These are phyloP conservation scores for Sycobia sp. DNA, from an alignment of 1,140 invertebrate species.

Conservation along the genomic window DNA sequence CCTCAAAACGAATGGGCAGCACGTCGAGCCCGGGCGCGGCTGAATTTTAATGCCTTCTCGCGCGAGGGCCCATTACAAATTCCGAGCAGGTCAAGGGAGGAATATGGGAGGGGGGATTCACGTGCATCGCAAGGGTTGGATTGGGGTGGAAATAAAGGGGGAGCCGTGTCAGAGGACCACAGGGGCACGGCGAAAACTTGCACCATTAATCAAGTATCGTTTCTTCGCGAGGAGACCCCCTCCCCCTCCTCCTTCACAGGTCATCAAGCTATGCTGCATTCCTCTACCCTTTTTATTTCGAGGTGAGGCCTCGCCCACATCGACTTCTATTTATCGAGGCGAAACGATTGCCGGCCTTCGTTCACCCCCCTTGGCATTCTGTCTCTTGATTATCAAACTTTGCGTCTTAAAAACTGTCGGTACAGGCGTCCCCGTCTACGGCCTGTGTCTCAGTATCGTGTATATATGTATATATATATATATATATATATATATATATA, in stretches of 20 bases:
- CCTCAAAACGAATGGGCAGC: conserved; percentile 18
- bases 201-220: conserved; percentile 53
- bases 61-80: conserved; percentile 53
- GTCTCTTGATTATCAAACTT: conserved; percentile 18
- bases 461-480: no score
- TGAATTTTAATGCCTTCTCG: conserved; percentile 54
- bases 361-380: conserved; percentile 5
- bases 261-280: background rate
- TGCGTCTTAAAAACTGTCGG: conserved; percentile 10
- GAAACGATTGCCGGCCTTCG: no score
- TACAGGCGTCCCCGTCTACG: background rate
- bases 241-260: no score
- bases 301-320: no score
- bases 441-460: no score
- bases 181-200: conserved; percentile 49
- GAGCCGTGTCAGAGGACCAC: no score
- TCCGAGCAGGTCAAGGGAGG: conserved; percentile 45
- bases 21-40: conserved; percentile 39
- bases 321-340: no score
- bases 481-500: no score
- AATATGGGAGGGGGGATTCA: no score
- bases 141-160: conserved; percentile 4
- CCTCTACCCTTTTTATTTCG: conserved; percentile 12
- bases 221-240: conserved; percentile 12
- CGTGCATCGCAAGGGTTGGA: background rate